Evolutionary conservation across 2,113 vertebrate genomes (phyloP).

Genomic region (Chamaetylas fuelleborni): DNA sequence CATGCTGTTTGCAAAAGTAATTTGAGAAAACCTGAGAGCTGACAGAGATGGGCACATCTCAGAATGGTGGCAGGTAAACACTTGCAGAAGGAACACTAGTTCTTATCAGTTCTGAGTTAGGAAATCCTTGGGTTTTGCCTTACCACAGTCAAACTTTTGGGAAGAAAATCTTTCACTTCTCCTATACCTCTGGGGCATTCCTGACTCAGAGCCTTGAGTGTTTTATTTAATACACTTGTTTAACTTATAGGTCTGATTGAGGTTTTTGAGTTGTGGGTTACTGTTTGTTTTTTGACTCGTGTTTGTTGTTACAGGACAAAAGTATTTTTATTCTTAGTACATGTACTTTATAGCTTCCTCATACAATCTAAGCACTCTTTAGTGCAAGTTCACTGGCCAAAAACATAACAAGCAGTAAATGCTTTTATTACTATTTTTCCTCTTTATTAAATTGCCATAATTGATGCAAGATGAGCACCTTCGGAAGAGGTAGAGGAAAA

Average conservation of each 20-base stretch:
- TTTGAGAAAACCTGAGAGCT: not conserved
- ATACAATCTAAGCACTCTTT: not conserved
- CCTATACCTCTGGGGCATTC: not conserved
- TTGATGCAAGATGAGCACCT: not conserved
- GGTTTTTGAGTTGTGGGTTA: not conserved
- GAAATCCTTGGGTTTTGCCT: not conserved
- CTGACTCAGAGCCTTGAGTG: not conserved
- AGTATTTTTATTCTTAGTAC: not conserved
- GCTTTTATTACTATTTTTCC: not conserved
- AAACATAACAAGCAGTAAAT: not conserved
- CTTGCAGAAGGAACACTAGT: not conserved
- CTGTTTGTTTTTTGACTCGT: not conserved
- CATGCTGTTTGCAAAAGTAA: conserved; percentile 3
- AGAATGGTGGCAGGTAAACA: not conserved
- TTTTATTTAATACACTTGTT: not conserved
- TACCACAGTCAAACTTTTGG: not conserved
- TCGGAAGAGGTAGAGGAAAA: not conserved
- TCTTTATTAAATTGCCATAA: not conserved
- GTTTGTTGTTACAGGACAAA: not conserved
- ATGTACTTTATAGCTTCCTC: not conserved
- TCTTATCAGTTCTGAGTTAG: not conserved
- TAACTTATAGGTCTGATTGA: not conserved
- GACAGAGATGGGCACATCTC: not conserved
- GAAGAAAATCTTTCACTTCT: not conserved
- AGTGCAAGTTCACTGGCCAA: not conserved